Percentiles rank a stretch among this genome's conserved stretches.
phyloP scores from a whole-genome alignment of 2,888 invertebrate species.

The Polydrusus tereticollis region DNA sequence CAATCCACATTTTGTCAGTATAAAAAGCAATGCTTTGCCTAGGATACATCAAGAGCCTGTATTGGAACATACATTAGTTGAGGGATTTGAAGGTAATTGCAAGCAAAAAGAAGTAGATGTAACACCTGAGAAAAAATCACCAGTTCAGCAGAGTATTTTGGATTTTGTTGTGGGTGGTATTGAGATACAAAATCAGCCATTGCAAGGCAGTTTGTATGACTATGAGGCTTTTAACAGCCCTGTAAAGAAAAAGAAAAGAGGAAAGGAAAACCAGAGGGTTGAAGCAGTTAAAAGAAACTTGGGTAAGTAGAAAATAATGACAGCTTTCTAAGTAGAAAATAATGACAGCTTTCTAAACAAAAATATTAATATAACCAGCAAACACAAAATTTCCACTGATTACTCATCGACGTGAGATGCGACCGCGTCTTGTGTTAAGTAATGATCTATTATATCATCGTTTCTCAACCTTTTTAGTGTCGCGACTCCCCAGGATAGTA shows the following conservation, averaged over 20 bases:
- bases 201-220: slow-evolving; percentile 38
- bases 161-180: slow-evolving; percentile 33
- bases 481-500: too few relatives aligned
- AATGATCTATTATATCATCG: too few relatives aligned
- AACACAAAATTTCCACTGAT: too few relatives aligned
- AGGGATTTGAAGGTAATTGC: slow-evolving; percentile 22
- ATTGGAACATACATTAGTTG: slow-evolving; percentile 35
- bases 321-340: too few relatives aligned
- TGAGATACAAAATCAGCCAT: slow-evolving; percentile 14
- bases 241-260: slow-evolving; percentile 3
- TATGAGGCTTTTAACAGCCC: slow-evolving; percentile 44
- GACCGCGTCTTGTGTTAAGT: too few relatives aligned
- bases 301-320: background rate
- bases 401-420: too few relatives aligned
- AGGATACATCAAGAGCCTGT: slow-evolving; percentile 42
- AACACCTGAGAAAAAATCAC: background rate
- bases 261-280: background rate
- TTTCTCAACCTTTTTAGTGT: too few relatives aligned
- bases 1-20: slow-evolving; percentile 37
- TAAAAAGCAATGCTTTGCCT: slow-evolving; percentile 41
- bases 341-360: too few relatives aligned
- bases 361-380: too few relatives aligned
- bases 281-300: slow-evolving; percentile 11
- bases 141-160: slow-evolving; percentile 40
- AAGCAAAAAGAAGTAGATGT: background rate